These are phyloP conservation scores for Oreochromis niloticus DNA, from an alignment of 2,113 vertebrate genomes.

Conservation along the genomic window DNA sequence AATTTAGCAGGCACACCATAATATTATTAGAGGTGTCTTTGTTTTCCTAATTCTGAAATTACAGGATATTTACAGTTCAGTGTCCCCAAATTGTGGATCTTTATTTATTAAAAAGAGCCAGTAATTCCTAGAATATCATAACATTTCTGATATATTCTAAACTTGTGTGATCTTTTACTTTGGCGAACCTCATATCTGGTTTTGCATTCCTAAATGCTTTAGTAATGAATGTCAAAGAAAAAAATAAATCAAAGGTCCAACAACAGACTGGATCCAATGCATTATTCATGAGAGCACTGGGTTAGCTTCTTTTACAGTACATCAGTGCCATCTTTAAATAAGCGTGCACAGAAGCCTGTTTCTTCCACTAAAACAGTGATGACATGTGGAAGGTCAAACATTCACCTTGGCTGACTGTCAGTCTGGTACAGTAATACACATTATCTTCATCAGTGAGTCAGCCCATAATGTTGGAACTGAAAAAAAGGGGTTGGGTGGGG, in stretches of 20 bases:
- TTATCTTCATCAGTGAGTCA: slow-evolving; percentile 21
- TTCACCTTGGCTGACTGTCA: slow-evolving; percentile 31
- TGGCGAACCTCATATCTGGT: not conserved
- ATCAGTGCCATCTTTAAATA: not conserved
- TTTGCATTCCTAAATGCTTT: not conserved
- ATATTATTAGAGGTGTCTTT: not conserved
- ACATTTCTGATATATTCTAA: not conserved
- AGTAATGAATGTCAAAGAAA: not conserved
- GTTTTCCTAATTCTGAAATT: not conserved
- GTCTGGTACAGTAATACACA: not conserved
- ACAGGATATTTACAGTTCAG: not conserved
- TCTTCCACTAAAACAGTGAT: not conserved
- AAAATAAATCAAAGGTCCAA: not conserved
- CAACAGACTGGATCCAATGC: not conserved
- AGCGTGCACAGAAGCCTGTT: not conserved
- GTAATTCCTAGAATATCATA: not conserved
- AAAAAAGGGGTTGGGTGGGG: not conserved
- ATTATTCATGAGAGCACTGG: not conserved
- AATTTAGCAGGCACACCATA: not conserved
- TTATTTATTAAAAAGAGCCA: not conserved
- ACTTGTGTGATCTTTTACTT: not conserved
- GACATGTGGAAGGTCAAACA: slow-evolving; percentile 25
- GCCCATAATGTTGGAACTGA: not conserved
- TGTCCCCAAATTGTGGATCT: not conserved
- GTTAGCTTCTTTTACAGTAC: not conserved